These are phyloP conservation scores for Atta colombica DNA, from an alignment of 1,140 invertebrate genomes.

Conservation along the genomic window DNA sequence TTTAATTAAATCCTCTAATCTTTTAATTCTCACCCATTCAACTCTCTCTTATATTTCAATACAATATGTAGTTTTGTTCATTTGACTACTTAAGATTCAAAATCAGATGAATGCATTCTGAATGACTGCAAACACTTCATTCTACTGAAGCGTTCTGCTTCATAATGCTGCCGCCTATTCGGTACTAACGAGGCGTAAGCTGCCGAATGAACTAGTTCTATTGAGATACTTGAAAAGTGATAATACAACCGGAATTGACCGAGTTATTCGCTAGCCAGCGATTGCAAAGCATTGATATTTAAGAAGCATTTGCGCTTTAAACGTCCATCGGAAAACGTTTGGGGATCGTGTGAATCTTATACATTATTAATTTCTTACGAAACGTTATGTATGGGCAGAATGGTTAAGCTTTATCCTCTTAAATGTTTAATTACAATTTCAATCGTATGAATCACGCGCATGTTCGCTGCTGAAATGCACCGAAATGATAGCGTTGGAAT, in stretches of 20 bases:
- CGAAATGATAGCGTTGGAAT: not conserved
- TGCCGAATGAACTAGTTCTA: conserved; percentile 70
- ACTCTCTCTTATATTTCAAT: conserved; percentile 15
- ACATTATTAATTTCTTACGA: not conserved
- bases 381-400: not conserved
- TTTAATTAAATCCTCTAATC: not conserved
- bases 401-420: not conserved
- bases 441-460: not conserved
- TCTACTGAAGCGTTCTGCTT: conserved; percentile 38
- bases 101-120: conserved; percentile 39
- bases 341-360: not conserved
- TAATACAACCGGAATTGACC: conserved; percentile 68
- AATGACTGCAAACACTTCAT: conserved; percentile 51
- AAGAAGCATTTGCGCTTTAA: not conserved
- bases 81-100: conserved; percentile 34
- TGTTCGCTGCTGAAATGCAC: not conserved
- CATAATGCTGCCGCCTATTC: conserved; percentile 68
- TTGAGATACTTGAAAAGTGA: conserved; percentile 75
- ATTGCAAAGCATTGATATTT: not conserved
- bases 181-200: conserved; percentile 70
- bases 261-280: conserved; percentile 57
- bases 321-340: not conserved
- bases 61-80: conserved; percentile 25
- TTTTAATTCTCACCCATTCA: not conserved
- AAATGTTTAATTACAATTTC: not conserved